A percentile compares a stretch with the other conserved stretches of the same genome.
These are phyloP conservation scores for Tympanuchus pallidicinctus DNA, from an alignment of 2,113 vertebrate species.

Conservation along the genomic window DNA sequence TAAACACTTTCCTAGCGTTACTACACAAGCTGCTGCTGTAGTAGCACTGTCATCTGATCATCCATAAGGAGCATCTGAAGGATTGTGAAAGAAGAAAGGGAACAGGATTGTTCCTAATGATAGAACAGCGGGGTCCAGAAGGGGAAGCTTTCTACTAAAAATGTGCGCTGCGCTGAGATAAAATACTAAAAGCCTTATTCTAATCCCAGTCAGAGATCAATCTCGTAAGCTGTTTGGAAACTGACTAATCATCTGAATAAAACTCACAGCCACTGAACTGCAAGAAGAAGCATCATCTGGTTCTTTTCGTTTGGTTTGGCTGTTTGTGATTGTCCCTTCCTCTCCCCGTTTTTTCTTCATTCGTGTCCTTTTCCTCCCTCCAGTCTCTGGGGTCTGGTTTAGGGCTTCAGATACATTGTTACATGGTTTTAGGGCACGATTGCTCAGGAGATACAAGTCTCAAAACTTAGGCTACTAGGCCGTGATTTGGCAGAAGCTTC, in stretches of 20 bases:
- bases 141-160: not conserved
- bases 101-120: not conserved
- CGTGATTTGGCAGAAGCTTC: not conserved
- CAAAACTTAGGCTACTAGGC: not conserved
- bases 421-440: not conserved
- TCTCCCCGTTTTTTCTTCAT: not conserved
- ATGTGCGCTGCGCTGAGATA: fast-evolving
- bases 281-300: not conserved
- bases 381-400: not conserved
- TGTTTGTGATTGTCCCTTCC: not conserved
- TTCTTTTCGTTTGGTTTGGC: not conserved
- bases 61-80: not conserved
- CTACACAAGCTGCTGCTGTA: not conserved
- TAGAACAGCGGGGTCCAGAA: not conserved
- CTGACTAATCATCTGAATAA: not conserved
- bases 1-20: not conserved
- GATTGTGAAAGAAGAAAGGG: not conserved
- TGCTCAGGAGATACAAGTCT: not conserved
- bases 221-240: not conserved
- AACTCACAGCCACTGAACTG: not conserved
- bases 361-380: not conserved
- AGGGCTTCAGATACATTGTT: not conserved
- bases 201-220: slow-evolving; percentile 17
- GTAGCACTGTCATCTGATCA: not conserved
- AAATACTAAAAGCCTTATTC: not conserved